These are phyloP conservation scores for Dromococcyx pavoninus DNA, from an alignment of 2,797 vertebrate species.

Conservation along the genomic window DNA sequence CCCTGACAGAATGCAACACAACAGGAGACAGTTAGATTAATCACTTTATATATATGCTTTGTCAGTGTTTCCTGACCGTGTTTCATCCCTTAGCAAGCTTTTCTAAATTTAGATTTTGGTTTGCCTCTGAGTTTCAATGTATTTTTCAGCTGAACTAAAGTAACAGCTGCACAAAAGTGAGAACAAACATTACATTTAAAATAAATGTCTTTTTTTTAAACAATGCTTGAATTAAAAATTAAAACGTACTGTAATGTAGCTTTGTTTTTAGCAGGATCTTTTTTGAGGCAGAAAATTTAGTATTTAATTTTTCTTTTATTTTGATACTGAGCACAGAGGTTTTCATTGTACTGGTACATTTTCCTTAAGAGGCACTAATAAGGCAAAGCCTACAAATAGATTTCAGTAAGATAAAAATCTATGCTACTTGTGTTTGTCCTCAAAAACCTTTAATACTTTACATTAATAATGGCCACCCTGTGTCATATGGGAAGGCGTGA, in stretches of 20 bases:
- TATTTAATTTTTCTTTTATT: neutral
- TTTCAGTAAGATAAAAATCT: neutral
- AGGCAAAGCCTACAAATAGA: neutral
- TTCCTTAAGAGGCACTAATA: neutral
- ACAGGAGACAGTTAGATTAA: neutral
- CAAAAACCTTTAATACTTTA: neutral
- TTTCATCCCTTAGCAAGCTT: neutral
- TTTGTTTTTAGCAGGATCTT: neutral
- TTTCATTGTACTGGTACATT: neutral
- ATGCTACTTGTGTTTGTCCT: neutral
- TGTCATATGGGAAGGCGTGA: rapidly evolving
- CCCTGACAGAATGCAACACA: neutral
- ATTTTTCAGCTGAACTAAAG: neutral
- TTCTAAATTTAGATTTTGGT: neutral
- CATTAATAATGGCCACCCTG: neutral
- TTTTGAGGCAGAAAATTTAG: neutral
- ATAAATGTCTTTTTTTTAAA: neutral
- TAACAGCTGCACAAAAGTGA: neutral
- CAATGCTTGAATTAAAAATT: neutral
- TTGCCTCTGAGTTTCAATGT: neutral
- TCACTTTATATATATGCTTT: neutral
- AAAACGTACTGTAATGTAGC: neutral
- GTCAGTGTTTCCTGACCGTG: neutral
- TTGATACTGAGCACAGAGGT: neutral
- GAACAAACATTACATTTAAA: neutral